A percentile compares a stretch with the other conserved stretches of the same genome.
Conservation (phyloP, 2,113 vertebrate species). For the Hippocampus mohnikei region DNA sequence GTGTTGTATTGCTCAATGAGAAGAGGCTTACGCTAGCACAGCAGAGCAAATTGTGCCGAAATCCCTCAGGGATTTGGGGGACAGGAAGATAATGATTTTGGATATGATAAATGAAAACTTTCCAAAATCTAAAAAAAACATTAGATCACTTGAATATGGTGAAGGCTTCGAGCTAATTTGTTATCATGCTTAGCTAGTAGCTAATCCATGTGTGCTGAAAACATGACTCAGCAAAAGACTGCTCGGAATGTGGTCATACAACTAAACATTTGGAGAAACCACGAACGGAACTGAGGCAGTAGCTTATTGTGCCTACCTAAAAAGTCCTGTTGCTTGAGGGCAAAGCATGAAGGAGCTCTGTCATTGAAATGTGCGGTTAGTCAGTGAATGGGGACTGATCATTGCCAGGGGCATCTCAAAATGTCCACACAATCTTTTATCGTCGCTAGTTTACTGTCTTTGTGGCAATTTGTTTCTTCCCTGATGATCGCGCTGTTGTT, state of each 20-base stretch:
- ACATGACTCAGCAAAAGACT: background rate
- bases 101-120: background rate
- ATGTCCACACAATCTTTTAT: too few species aligned
- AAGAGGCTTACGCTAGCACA: conserved; percentile 12
- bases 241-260: background rate
- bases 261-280: background rate
- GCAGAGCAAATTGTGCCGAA: conserved; percentile 21
- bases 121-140: background rate
- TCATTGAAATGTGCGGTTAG: background rate
- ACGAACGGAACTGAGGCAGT: background rate
- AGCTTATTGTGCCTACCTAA: background rate
- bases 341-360: background rate
- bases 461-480: too few species aligned
- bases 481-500: too few species aligned
- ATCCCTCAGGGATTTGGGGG: conserved; percentile 5
- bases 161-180: background rate
- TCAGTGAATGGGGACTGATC: too few species aligned
- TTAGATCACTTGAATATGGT: background rate
- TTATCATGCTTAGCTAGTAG: background rate
- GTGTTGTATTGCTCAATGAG: conserved; percentile 22
- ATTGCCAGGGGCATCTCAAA: too few species aligned
- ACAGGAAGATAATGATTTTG: conserved; percentile 7
- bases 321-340: background rate
- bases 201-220: background rate
- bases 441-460: too few species aligned